Evolutionary conservation across 2,888 invertebrate species (phyloP).

Genomic region (Lomographa bimaculata): DNA sequence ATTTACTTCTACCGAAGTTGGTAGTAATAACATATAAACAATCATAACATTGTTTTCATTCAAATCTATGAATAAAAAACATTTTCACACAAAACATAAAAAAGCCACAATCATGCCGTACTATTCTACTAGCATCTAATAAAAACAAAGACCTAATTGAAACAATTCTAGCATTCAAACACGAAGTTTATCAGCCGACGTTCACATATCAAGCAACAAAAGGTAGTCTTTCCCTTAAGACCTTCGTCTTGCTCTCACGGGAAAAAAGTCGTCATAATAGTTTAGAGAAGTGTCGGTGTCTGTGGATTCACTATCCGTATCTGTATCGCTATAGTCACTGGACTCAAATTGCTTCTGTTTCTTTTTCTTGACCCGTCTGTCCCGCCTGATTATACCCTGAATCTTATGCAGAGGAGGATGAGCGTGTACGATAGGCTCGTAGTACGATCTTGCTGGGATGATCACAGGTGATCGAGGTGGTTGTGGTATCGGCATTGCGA

Average conservation of each 20-base stretch:
- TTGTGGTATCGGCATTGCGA: neutral
- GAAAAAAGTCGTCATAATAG: constrained; percentile 38
- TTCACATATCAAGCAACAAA: no score
- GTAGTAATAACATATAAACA: no score
- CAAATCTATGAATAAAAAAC: no score
- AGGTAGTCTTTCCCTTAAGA: no score
- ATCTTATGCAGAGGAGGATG: constrained; percentile 60
- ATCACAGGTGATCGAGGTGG: constrained; percentile 43
- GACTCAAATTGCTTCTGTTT: constrained; percentile 12
- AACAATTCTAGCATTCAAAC: no score
- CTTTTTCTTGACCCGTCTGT: constrained; percentile 28
- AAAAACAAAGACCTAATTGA: no score
- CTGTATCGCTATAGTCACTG: constrained; percentile 19
- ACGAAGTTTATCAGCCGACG: no score
- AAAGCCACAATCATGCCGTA: no score
- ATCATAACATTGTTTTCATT: no score
- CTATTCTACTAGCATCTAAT: no score
- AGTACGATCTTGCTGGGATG: constrained; percentile 51
- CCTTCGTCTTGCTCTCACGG: constrained; percentile 16
- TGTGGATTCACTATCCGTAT: constrained; percentile 19
- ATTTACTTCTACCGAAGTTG: no score
- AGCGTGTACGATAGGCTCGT: constrained; percentile 60
- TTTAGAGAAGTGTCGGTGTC: constrained; percentile 23
- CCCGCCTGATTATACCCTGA: constrained; percentile 40
- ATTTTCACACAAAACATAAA: no score